These are phyloP conservation scores for Chalcosyrphus nemorum DNA, from an alignment of 2,888 invertebrate species.

Conservation along the genomic window DNA sequence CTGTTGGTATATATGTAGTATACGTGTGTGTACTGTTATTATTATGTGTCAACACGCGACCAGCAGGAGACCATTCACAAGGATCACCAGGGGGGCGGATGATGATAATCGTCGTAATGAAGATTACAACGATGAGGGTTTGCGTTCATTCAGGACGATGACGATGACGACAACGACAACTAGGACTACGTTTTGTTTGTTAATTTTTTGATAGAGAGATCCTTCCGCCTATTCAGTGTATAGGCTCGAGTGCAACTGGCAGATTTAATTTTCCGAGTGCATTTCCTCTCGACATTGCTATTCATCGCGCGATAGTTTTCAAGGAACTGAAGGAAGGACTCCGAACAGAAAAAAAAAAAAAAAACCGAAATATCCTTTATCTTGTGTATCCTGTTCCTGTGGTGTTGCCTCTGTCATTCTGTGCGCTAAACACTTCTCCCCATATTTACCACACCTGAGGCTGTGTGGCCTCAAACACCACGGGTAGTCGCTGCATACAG, in stretches of 20 bases:
- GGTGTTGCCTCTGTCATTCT: neutral
- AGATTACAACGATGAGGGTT: constrained; percentile 20
- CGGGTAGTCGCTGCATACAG: neutral
- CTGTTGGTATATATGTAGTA: neutral
- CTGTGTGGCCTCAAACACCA: constrained; percentile 17
- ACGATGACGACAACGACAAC: too few species aligned
- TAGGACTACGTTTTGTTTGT: constrained; percentile 41
- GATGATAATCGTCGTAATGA: neutral
- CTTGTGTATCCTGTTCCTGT: neutral
- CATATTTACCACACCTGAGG: constrained; percentile 21
- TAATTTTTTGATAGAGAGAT: constrained; percentile 43
- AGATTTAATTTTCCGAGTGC: constrained; percentile 51
- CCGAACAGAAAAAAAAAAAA: neutral
- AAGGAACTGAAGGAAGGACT: neutral
- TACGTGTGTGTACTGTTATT: constrained; percentile 44
- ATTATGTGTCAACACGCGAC: constrained; percentile 67
- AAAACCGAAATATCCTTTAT: neutral
- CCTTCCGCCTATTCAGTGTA: neutral
- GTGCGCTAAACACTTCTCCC: neutral
- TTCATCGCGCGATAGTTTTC: constrained; percentile 2
- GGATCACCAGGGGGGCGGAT: constrained; percentile 15
- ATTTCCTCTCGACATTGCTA: constrained; percentile 29
- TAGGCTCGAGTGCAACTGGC: constrained; percentile 35
- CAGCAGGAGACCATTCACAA: constrained; percentile 39
- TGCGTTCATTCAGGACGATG: constrained; percentile 18